Percentiles rank a stretch among this genome's conserved stretches.
These are phyloP conservation scores for Pseudomyrmex sp. DNA, from an alignment of 1,140 invertebrate genomes.

Conservation along the genomic window DNA sequence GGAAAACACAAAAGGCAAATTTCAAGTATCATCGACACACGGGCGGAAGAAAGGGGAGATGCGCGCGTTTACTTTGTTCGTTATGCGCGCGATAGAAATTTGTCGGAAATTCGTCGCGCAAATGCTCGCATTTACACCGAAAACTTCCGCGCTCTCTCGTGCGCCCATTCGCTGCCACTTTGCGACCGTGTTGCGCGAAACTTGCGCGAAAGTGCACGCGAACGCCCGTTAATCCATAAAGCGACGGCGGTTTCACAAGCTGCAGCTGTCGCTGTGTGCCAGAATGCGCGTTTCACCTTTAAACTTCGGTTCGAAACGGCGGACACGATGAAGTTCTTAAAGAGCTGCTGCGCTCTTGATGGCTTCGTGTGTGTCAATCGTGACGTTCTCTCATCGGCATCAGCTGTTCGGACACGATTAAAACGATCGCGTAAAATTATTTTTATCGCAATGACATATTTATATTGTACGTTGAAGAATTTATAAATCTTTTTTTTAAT, in stretches of 20 bases:
- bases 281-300: slow-evolving; percentile 49
- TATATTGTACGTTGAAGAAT: neutral
- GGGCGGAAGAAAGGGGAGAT: neutral
- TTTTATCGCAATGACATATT: neutral
- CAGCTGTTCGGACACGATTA: neutral
- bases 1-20: neutral
- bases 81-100: slow-evolving; percentile 27
- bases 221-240: slow-evolving; percentile 68
- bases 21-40: neutral
- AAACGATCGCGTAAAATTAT: slow-evolving; percentile 6
- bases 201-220: slow-evolving; percentile 33
- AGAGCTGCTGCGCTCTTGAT: neutral
- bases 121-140: slow-evolving; percentile 27
- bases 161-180: slow-evolving; percentile 15
- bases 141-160: neutral
- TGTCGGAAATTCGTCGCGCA: slow-evolving; percentile 40
- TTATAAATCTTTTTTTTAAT: slow-evolving; percentile 1
- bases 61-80: neutral
- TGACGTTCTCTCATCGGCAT: neutral
- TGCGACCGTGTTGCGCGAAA: slow-evolving; percentile 35
- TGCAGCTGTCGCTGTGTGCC: slow-evolving; percentile 58
- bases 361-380: neutral
- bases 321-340: slow-evolving; percentile 3
- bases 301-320: slow-evolving; percentile 14
- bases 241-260: slow-evolving; percentile 41